Base-by-base conservation (phyloP, 2,797 vertebrate species). In the Poeciliopsis gracilis region DNA sequence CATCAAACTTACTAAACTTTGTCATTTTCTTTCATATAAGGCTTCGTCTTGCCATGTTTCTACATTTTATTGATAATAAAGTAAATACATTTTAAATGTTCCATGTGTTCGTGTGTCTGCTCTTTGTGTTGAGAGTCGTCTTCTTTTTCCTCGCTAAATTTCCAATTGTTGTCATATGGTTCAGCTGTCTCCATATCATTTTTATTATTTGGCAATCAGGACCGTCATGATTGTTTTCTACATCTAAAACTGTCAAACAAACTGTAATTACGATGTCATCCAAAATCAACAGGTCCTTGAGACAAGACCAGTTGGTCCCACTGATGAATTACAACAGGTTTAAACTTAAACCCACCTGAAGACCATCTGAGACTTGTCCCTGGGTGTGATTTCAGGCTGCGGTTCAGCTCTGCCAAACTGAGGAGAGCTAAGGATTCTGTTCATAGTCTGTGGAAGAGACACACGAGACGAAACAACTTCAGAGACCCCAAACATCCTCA, bases 341-440 rank as follows among this genome's bases (percentile, higher is more conserved):
- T 6, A 75, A 28, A 80, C 47, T 49, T 75, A 70, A 45, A 80
- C 4, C 77, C 41, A 96, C 96, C 93, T 95, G 72, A 88, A 90
- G 51, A 95, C 91, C 93, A 96, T 95, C 72, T 91, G 91, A 33
- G 95, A 92, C 73, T 94, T 91, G 76, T 94, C 90, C 28, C 78
- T 91, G 11, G 79, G 63, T 38, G 85, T 15, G 28, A 91, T 77
- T 63, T 73, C 84, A n/a, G 80, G 76, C 83, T 90, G 90, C 43
- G 86, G 89, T 77, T 82, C 88, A 46, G 73, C n/a, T 82, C 72
- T 83, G 23, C 75, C 80, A 9, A 92, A 84, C 77, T 93, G 89
- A 33, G 91, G 77, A 30, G 36, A 70, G 59, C 70, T 73, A n/a
- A 96, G 77, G 43, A 88, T 82, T 79, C 46, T 84, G 82, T 95